Base-by-base conservation (phyloP, 2,113 vertebrate species). In the Mesembrinibis cayennensis region DNA sequence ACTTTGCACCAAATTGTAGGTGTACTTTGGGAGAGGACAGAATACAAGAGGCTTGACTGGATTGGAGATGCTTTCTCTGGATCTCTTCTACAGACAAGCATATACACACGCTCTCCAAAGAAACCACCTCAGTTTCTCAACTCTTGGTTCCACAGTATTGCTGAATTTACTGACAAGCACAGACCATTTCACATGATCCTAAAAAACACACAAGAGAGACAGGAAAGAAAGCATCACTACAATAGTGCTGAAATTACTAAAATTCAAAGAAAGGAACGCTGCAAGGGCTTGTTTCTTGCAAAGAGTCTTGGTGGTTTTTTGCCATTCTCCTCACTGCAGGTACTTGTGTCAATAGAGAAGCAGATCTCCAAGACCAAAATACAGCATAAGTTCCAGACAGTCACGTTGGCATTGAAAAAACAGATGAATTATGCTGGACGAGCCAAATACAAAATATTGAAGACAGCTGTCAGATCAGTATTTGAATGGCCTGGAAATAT, bases 171-270 rank as follows among this genome's bases (percentile, higher is more conserved):
- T 53, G 30, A 71, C 11, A 52, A 87, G 73, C 7, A 44, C 38
- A 49, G 9, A 82, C 6, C 7, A 14, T 16, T 77, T 50, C 22
- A 55, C 49, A 13, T 5, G 6, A 63, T 30, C 16, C 82, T 81
- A 44, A 73, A 72, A 63, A 38, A 45, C 49, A 74, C 0, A 0
- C 13, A 40, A 53, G 0, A 61, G 34, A 74, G n/a, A 71, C 0
- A 58, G 26, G 9, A 63, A 86, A 63, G 38, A 36, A 89, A 84
- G 23, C 7, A 55, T 11, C 38, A 38, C 36, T n/a, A 26, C 13
- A 82, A 26, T 8, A 42, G n/a, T 16, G n/a, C 29, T 55, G 13
- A 71, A 73, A 69, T 71, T 17, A 63, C 23, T 76, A 40, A 20
- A 38, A 67, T 14, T 67, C 19, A n/a, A 78, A 76, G 59, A 27